Conservation (phyloP, 2,797 vertebrate species). For the Agapornis canus region DNA sequence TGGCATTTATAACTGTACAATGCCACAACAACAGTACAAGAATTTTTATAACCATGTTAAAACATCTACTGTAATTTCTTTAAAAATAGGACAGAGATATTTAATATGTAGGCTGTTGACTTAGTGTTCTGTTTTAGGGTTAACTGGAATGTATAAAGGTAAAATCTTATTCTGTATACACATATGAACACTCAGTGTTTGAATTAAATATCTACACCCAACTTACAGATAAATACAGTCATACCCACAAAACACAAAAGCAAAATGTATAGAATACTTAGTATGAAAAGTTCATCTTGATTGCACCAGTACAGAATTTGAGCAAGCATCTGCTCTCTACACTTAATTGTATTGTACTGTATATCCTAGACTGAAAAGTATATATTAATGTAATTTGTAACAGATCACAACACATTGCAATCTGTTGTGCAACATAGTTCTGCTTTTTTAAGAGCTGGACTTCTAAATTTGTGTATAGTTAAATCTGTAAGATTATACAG, state of each 20-base stretch:
- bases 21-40: neutral
- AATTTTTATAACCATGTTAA: neutral
- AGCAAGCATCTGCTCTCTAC: neutral
- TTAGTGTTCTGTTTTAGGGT: neutral
- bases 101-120: neutral
- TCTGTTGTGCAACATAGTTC: neutral
- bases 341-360: neutral
- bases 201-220: neutral
- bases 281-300: neutral
- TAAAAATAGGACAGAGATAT: neutral
- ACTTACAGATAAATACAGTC: neutral
- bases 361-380: neutral
- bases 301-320: neutral
- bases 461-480: neutral
- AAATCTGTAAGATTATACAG: neutral
- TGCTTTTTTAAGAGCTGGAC: neutral
- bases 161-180: neutral
- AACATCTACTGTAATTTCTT: neutral
- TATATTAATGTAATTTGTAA: neutral
- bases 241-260: neutral
- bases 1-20: neutral
- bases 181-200: neutral
- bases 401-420: neutral
- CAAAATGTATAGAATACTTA: neutral
- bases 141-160: neutral